Percentiles rank a stretch among this genome's conserved stretches.
Evolutionary conservation across 1,140 invertebrate genomes (phyloP).

Genomic region (Drosophila santomea): DNA sequence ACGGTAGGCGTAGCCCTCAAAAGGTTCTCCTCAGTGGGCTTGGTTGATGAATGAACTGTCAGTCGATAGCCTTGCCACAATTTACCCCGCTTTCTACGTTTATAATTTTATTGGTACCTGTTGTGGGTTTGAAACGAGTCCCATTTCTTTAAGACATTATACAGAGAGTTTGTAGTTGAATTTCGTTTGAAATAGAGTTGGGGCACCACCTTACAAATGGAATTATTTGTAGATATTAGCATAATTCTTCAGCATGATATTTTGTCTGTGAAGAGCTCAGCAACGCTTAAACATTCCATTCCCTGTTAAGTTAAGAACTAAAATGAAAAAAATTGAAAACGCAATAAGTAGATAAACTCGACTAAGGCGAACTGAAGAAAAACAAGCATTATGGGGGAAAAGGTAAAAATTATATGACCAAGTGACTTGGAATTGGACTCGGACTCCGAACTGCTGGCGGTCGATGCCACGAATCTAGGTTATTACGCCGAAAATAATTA

Average conservation of each 20-base stretch:
- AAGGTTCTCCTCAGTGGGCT: constrained; percentile 6
- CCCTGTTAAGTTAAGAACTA: constrained; percentile 5
- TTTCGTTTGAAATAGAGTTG: not conserved
- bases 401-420: constrained; percentile 32
- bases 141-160: not conserved
- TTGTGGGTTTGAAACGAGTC: constrained; percentile 8
- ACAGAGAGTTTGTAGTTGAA: no score
- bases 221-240: no score
- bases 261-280: not conserved
- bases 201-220: not conserved
- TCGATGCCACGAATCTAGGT: constrained; percentile 79
- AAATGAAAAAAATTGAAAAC: constrained; percentile 33
- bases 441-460: constrained; percentile 43
- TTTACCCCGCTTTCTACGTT: constrained; percentile 5
- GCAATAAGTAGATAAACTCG: constrained; percentile 25
- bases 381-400: constrained; percentile 23
- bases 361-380: constrained; percentile 19
- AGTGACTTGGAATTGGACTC: constrained; percentile 43
- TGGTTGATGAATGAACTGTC: constrained; percentile 56
- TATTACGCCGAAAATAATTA: constrained; percentile 81
- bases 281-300: constrained; percentile 45
- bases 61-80: constrained; percentile 22
- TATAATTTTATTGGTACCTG: constrained; percentile 29
- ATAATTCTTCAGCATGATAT: no score
- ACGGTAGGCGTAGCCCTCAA: constrained; percentile 1